phyloP scores from a whole-genome alignment of 2,888 invertebrate species.

The Punctoribates punctum region DNA sequence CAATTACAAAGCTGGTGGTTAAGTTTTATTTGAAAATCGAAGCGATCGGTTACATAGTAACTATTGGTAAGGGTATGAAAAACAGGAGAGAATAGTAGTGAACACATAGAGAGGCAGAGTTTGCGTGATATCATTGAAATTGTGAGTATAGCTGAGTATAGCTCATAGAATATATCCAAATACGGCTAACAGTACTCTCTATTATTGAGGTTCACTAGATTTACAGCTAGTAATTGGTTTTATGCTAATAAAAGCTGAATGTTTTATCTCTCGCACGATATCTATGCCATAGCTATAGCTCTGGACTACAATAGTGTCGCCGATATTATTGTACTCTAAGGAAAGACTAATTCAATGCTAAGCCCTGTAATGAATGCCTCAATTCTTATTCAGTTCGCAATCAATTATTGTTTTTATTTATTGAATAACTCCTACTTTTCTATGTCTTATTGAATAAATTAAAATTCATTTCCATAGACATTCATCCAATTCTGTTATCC shows the following conservation, averaged over 20 bases:
- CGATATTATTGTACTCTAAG: constrained; percentile 9
- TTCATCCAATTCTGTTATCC: background rate
- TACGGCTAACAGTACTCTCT: background rate
- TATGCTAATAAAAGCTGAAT: constrained; percentile 33
- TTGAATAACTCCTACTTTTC: background rate
- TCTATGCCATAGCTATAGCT: background rate
- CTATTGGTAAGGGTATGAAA: constrained; percentile 19
- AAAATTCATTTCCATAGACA: background rate
- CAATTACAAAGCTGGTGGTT: constrained; percentile 25
- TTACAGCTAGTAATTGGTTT: constrained; percentile 36
- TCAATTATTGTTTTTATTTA: constrained; percentile 27
- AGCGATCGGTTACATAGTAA: constrained; percentile 26
- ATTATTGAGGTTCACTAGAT: constrained; percentile 24
- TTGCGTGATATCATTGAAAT: constrained; percentile 31
- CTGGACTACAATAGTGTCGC: background rate
- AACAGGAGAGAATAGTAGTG: background rate
- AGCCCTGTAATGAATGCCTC: background rate
- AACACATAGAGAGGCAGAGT: background rate
- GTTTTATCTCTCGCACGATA: constrained; percentile 29
- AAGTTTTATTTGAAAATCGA: constrained; percentile 26
- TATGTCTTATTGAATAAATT: background rate
- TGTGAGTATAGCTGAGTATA: background rate
- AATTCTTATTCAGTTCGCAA: background rate
- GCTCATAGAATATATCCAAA: background rate
- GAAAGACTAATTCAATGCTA: constrained; percentile 10